phyloP scores from a whole-genome alignment of 2,113 vertebrate genomes.

The Aplodontia rufa region DNA sequence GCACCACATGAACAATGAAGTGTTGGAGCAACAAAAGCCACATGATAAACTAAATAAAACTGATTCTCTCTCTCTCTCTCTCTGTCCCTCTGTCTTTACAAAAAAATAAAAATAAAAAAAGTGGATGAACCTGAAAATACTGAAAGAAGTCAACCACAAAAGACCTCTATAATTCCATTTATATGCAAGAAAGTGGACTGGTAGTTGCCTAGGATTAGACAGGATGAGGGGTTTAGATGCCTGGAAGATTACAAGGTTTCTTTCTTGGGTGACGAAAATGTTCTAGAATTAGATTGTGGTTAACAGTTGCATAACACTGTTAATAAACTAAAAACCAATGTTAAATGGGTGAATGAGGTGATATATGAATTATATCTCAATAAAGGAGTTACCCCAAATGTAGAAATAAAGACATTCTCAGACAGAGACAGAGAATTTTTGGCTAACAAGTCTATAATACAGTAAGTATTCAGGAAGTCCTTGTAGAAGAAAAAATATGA shows the following conservation, averaged over 20 bases:
- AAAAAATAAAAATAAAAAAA: no score
- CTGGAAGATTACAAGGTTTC: neutral
- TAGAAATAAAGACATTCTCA: conserved; percentile 3
- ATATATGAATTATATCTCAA: neutral
- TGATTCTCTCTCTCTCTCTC: no score
- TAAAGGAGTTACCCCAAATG: neutral
- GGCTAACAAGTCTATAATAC: neutral
- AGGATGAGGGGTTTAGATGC: neutral
- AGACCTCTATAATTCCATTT: neutral
- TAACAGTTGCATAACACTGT: neutral
- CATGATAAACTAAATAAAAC: no score
- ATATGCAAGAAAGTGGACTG: neutral
- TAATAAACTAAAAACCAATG: neutral
- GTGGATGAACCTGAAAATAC: neutral
- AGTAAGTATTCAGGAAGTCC: no score
- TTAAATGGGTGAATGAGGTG: neutral
- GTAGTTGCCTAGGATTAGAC: neutral
- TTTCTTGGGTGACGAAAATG: neutral
- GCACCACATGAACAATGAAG: no score
- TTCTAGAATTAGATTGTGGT: neutral
- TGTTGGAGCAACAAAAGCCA: no score
- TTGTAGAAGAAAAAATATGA: no score
- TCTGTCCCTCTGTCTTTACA: no score
- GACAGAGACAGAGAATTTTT: neutral
- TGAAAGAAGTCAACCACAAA: neutral